A percentile compares a stretch with the other conserved stretches of the same genome.
Evolutionary conservation across 1,140 invertebrate species (phyloP).

Genomic region (Heterodera carotae): DNA sequence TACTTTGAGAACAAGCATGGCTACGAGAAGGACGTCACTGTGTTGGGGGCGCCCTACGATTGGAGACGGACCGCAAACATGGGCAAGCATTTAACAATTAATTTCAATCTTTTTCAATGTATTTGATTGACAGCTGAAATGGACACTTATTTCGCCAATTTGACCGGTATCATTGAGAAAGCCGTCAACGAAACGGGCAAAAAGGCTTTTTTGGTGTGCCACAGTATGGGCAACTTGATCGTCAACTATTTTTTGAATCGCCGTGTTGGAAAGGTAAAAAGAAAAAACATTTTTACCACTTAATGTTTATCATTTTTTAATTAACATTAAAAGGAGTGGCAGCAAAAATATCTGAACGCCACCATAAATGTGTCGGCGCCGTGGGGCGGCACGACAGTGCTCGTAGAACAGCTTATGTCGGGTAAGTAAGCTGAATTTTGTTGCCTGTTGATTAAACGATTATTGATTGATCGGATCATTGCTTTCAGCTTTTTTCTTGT

Average conservation of each 20-base stretch:
- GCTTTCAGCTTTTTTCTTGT: background rate
- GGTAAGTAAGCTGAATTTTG: background rate
- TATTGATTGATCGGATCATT: background rate
- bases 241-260: background rate
- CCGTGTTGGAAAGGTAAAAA: background rate
- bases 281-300: no score
- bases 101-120: no score
- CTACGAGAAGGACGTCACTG: background rate
- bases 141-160: background rate
- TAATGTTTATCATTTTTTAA: no score
- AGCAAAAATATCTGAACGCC: background rate
- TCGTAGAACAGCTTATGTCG: background rate
- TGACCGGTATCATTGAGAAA: background rate
- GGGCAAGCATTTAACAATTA: background rate
- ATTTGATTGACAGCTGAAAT: no score
- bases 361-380: background rate
- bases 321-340: background rate
- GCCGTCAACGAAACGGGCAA: background rate
- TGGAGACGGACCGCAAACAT: background rate
- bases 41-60: background rate
- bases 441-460: background rate
- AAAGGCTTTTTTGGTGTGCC: background rate
- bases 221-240: background rate
- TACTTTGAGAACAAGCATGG: background rate
- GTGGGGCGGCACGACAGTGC: background rate